Conservation (phyloP, 1,140 invertebrate species). For the Harlomillsia oculata region DNA sequence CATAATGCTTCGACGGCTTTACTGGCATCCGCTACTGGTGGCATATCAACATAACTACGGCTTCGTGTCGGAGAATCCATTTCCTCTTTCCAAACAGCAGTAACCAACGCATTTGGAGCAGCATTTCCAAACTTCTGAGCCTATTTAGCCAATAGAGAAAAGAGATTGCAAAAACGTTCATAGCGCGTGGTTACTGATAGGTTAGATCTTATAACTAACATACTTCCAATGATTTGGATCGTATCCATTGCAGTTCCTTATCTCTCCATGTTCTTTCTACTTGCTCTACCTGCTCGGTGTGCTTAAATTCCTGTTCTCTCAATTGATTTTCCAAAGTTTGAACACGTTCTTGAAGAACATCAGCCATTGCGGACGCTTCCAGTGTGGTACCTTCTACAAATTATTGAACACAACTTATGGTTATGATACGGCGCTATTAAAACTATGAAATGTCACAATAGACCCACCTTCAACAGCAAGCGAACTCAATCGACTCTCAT, state of each 20-base stretch:
- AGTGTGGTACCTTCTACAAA: constrained; percentile 14
- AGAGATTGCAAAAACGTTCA: no score
- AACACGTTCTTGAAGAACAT: constrained; percentile 10
- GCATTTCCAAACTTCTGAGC: no score
- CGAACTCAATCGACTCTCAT: constrained; percentile 25
- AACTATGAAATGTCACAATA: no score
- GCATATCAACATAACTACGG: constrained; percentile 18
- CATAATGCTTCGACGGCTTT: not conserved
- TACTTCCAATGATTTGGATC: not conserved
- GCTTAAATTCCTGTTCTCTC: constrained; percentile 16
- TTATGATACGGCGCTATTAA: no score
- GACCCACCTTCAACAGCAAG: constrained; percentile 27
- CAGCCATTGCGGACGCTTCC: constrained; percentile 13
- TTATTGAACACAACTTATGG: no score
- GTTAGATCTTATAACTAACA: not conserved
- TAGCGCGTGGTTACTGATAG: no score
- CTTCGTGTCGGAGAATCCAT: constrained; percentile 9
- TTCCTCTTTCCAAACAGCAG: constrained; percentile 7
- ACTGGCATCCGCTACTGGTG: not conserved
- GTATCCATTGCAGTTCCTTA: constrained; percentile 5
- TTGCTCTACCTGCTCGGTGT: not conserved
- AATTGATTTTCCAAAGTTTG: constrained; percentile 19
- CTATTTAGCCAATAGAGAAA: no score
- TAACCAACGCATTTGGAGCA: not conserved
- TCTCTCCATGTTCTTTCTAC: constrained; percentile 14